Conservation (phyloP, 2,113 vertebrate genomes). For the Scomber colias region DNA sequence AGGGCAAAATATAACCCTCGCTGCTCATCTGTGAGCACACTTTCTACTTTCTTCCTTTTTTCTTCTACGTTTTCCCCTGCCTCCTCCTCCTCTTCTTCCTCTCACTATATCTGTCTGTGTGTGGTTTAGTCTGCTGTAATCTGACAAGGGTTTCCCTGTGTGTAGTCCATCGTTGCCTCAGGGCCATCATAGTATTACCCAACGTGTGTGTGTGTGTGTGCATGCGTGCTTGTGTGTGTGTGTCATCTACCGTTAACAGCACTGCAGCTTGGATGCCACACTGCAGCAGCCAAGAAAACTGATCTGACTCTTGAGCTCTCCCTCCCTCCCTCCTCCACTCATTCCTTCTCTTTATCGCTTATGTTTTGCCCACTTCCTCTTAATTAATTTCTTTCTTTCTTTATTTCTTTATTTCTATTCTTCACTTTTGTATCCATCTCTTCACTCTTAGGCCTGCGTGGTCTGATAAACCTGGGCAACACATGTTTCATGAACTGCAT, state of each 20-base stretch:
- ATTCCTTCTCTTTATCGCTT: background rate
- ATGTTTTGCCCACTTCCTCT: background rate
- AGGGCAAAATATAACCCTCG: conserved; percentile 33
- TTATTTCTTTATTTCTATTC: no score
- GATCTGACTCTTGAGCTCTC: background rate
- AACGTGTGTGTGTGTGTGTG: conserved; percentile 1
- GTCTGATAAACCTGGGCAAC: conserved; percentile 97
- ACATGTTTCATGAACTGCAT: conserved; percentile 99
- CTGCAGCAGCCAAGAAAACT: conserved; percentile 46
- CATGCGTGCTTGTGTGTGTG: background rate
- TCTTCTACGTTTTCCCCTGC: background rate
- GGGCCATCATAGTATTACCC: background rate
- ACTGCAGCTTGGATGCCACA: conserved; percentile 24
- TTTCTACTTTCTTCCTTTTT: background rate
- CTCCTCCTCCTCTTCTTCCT: background rate
- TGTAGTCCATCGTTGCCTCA: conserved; percentile 28
- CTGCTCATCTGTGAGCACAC: conserved; percentile 37
- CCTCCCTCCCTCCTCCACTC: background rate
- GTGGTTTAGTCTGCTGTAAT: conserved; percentile 41
- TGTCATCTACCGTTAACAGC: conserved; percentile 7
- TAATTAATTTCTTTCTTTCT: background rate
- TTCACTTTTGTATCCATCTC: no score
- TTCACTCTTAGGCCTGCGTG: conserved; percentile 88
- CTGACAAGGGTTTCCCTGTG: conserved; percentile 26
- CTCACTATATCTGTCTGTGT: background rate